These are phyloP conservation scores for Amiota communis DNA, from an alignment of 2,888 invertebrate species.

Conservation along the genomic window DNA sequence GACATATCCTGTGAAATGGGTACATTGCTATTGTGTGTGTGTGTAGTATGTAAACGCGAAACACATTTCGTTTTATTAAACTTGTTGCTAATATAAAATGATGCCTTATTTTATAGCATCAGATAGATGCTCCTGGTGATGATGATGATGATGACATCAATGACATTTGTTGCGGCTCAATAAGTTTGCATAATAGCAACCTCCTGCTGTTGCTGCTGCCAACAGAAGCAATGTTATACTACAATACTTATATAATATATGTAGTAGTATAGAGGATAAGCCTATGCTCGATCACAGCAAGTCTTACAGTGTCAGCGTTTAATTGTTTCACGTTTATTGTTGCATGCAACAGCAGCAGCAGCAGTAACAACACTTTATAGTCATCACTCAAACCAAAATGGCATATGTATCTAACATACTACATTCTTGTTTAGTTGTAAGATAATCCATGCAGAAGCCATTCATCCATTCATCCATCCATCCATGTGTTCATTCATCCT, in stretches of 20 bases:
- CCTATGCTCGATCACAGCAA: background rate
- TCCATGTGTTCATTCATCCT: background rate
- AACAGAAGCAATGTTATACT: background rate
- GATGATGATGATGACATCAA: conserved; percentile 57
- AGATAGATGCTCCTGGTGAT: conserved; percentile 32
- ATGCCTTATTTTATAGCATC: background rate
- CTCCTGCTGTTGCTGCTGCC: background rate
- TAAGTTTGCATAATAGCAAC: conserved; percentile 53
- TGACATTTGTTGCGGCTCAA: conserved; percentile 67
- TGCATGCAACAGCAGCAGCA: conserved; percentile 48
- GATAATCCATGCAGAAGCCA: conserved; percentile 63
- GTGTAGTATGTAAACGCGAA: conserved; percentile 21
- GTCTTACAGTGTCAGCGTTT: conserved; percentile 48
- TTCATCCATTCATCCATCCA: background rate
- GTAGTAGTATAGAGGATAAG: no score
- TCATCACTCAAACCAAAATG: conserved; percentile 37
- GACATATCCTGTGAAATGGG: background rate
- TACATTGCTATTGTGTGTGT: conserved; percentile 19
- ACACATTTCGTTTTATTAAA: conserved; percentile 54
- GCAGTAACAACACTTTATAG: conserved; percentile 43
- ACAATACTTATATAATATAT: no score
- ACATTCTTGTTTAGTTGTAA: conserved; percentile 61
- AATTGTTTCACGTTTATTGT: conserved; percentile 51
- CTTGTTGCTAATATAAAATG: conserved; percentile 64
- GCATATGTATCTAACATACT: conserved; percentile 17